A percentile compares a stretch with the other conserved stretches of the same genome.
phyloP scores from a whole-genome alignment of 2,113 vertebrate species.

The Rhizomys pruinosus region DNA sequence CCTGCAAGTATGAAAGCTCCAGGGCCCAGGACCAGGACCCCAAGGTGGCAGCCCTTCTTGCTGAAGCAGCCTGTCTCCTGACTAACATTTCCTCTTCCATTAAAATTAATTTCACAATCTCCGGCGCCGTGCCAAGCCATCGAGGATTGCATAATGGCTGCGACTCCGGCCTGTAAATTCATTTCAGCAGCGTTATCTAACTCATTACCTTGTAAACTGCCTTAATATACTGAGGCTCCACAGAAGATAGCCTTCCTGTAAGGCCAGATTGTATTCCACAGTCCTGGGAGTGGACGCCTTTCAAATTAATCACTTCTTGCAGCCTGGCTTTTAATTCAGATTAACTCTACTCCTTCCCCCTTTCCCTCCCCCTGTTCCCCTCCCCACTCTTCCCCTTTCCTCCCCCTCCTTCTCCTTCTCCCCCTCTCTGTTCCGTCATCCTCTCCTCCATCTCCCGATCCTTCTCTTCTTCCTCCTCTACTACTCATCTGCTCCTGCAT shows the following conservation, averaged over 20 bases:
- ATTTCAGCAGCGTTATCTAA: fast-evolving
- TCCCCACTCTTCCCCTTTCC: background rate
- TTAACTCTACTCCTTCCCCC: background rate
- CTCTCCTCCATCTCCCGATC: background rate
- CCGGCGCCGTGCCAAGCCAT: fast-evolving
- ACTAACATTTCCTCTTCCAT: background rate
- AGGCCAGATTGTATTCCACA: background rate
- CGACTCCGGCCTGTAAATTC: constrained; percentile 17
- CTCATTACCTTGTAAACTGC: constrained; percentile 41
- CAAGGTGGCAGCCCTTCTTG: fast-evolving
- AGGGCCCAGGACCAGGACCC: background rate
- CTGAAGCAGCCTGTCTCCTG: background rate
- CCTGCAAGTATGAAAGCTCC: background rate
- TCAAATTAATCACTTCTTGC: background rate
- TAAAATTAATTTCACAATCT: constrained; percentile 51
- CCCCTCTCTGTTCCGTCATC: background rate
- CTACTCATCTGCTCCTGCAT: background rate
- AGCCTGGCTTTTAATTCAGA: background rate
- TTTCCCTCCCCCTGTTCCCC: background rate
- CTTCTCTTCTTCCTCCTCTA: no score
- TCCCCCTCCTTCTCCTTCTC: background rate
- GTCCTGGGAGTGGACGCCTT: background rate
- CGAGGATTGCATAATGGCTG: background rate
- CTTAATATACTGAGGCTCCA: background rate
- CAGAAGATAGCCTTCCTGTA: fast-evolving